Conservation (phyloP, 2,113 vertebrate species). For the Sapayoa aenigma region DNA sequence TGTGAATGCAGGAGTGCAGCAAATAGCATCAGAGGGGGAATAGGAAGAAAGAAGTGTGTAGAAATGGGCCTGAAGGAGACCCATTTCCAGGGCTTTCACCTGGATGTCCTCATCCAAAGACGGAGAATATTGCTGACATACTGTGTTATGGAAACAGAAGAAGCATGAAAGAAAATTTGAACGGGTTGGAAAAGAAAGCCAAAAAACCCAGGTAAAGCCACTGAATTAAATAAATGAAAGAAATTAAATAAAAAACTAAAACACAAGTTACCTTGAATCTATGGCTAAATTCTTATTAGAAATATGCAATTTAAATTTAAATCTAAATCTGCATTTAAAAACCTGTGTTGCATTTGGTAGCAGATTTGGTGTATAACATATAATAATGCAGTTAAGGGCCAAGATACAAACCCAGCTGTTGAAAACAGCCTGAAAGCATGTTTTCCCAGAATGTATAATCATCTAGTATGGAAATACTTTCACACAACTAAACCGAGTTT, state of each 20-base stretch:
- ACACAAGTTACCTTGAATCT: neutral
- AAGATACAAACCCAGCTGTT: neutral
- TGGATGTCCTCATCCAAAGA: neutral
- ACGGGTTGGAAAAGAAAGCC: neutral
- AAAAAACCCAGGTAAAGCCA: rapidly evolving
- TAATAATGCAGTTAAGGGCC: neutral
- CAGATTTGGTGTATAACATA: neutral
- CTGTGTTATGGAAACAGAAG: neutral
- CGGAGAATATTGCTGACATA: neutral
- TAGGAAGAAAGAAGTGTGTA: rapidly evolving
- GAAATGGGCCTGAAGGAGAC: neutral
- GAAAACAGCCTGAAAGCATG: neutral
- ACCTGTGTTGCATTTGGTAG: neutral
- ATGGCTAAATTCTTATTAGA: neutral
- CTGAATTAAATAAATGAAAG: neutral
- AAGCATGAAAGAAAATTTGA: neutral
- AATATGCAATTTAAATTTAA: rapidly evolving
- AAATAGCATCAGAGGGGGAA: neutral
- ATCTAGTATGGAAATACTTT: neutral
- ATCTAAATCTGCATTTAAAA: neutral
- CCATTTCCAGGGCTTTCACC: too few species aligned
- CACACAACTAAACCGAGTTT: neutral
- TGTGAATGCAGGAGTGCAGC: rapidly evolving
- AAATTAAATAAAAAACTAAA: neutral
- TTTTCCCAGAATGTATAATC: neutral